Base-by-base conservation (phyloP, 2,888 invertebrate species). In the Philopedon plagiatum region DNA sequence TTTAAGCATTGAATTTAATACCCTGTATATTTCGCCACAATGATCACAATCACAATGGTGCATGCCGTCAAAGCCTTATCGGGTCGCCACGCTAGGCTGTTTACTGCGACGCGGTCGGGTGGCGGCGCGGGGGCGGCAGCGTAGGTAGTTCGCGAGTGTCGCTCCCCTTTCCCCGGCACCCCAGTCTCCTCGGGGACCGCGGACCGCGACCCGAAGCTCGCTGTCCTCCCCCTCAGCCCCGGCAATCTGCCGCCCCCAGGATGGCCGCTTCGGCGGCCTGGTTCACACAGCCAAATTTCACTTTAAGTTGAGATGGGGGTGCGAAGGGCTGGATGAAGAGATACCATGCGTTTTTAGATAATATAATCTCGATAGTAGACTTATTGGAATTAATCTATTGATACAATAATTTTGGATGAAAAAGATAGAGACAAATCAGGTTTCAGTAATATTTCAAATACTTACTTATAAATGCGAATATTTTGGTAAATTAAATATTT, bases 41-140 rank as follows among this genome's bases (percentile, higher is more conserved):
- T n/a, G 65, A 68, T 56, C 60, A 49, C 32, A 68, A 62, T 63
- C 62, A 54, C 56, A 7, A 70, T 65, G 74, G 65, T 74, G 69
- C 65, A 67, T 71, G 61, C 66, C 44, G 61, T 60, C 67, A 13
- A 19, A 34, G 51, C 56, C 64, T 34, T 37, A 21, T 32, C 15
- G n/a, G 63, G 68, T 62, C 70, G 46, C 58, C 57, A 61, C 71
- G 61, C 56, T 46, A 61, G 62, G 56, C 60, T 56, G 62, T 58
- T 61, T 60, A 64, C 56, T 68, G 72, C 61, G 62, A 37, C 61
- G 70, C 63, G 73, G 73, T 56, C 57, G 68, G 58, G 69, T 57
- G 70, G 68, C 15, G 54, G 71, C 65, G 71, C 64, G 73, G 63
- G 54, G 61, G 66, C 67, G 72, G 70, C 63, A 44, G 70, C 70